Evolutionary conservation across 2,797 vertebrate genomes (phyloP).

Genomic region (Chaunax sp.): DNA sequence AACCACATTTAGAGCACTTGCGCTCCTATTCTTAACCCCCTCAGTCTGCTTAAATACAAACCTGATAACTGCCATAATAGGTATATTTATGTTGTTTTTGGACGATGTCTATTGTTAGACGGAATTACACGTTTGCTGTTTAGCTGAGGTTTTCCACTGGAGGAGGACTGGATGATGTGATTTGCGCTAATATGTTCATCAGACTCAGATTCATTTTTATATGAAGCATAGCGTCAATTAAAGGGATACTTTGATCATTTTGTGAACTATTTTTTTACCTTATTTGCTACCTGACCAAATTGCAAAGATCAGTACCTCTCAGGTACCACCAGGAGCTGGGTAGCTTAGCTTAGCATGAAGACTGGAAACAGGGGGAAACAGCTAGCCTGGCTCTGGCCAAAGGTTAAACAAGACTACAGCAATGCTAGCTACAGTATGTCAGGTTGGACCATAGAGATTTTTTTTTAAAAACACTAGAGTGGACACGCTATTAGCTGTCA

Average conservation of each 20-base stretch:
- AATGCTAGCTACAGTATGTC: neutral
- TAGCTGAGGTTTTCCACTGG: constrained; percentile 18
- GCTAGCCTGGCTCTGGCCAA: neutral
- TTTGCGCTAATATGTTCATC: constrained; percentile 25
- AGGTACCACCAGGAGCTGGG: neutral
- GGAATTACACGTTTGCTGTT: constrained; percentile 43
- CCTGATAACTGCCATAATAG: constrained; percentile 4
- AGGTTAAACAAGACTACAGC: neutral
- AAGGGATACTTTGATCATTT: neutral
- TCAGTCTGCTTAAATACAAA: constrained; percentile 1
- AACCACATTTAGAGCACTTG: constrained; percentile 3
- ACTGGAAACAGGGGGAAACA: neutral
- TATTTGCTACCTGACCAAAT: neutral
- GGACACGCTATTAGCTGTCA: too few species aligned
- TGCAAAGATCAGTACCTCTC: neutral
- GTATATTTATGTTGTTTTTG: constrained; percentile 47
- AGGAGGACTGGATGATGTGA: neutral
- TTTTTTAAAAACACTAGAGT: too few species aligned
- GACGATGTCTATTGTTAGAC: constrained; percentile 70
- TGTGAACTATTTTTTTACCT: neutral
- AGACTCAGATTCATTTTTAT: constrained; percentile 9
- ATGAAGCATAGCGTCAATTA: neutral
- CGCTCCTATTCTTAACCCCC: constrained; percentile 27
- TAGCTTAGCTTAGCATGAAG: constrained; percentile 6
- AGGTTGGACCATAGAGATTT: too few species aligned